A percentile compares a stretch with the other conserved stretches of the same genome.
These are phyloP conservation scores for Acanthopagrus latus DNA, from an alignment of 2,797 vertebrate genomes.

Conservation along the genomic window DNA sequence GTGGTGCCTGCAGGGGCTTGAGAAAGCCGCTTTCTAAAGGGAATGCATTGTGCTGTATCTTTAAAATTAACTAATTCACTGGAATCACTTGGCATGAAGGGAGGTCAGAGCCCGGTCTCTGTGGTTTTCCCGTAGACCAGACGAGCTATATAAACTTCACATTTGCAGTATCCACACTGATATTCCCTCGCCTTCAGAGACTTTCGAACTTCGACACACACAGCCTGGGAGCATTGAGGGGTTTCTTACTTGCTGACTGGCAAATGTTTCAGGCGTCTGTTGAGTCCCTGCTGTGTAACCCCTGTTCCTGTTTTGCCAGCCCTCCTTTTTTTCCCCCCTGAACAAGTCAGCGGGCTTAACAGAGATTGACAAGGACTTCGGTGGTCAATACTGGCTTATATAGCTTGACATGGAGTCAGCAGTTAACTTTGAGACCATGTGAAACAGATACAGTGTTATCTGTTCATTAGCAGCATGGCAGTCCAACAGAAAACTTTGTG, in stretches of 20 bases:
- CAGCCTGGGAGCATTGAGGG: conserved; percentile 12
- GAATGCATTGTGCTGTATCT: conserved; percentile 42
- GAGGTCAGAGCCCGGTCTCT: conserved; percentile 29
- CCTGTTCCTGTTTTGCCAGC: conserved; percentile 11
- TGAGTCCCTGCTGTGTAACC: conserved; percentile 24
- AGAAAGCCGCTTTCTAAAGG: conserved; percentile 32
- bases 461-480: conserved; percentile 9
- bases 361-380: conserved; percentile 65
- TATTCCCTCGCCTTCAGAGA: conserved; percentile 29
- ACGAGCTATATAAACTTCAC: conserved; percentile 25
- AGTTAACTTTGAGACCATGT: conserved; percentile 44
- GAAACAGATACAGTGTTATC: conserved; percentile 26
- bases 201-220: conserved; percentile 23
- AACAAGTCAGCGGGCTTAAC: conserved; percentile 54
- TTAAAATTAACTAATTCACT: conserved; percentile 62
- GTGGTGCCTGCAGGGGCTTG: conserved; percentile 31
- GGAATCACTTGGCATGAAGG: conserved; percentile 47
- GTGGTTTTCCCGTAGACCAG: conserved; percentile 29
- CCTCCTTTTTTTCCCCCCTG: conserved; percentile 17
- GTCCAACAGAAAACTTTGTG: conserved; percentile 1
- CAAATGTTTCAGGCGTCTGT: conserved; percentile 34
- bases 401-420: conserved; percentile 54
- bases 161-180: conserved; percentile 19
- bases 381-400: conserved; percentile 60
- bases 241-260: conserved; percentile 53